phyloP scores from a whole-genome alignment of 2,113 vertebrate species.

The Sebastes schlegelii region DNA sequence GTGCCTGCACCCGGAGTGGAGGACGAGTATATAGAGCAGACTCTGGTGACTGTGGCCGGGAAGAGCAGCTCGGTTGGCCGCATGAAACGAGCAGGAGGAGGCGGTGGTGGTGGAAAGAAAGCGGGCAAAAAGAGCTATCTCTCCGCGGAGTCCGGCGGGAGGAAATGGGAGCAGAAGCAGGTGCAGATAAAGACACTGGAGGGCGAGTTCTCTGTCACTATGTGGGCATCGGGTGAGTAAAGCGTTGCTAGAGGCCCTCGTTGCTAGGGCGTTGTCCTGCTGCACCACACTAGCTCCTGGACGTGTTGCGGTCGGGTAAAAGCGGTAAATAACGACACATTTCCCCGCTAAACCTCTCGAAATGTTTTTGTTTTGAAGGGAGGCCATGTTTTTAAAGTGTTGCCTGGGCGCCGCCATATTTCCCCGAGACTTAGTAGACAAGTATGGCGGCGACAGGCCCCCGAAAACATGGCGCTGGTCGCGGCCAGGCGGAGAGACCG shows the following conservation, averaged over 20 bases:
- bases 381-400: constrained; percentile 96
- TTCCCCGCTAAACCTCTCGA: constrained; percentile 40
- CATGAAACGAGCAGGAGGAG: constrained; percentile 89
- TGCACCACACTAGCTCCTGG: constrained; percentile 77
- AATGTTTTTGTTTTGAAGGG: constrained; percentile 98
- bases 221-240: constrained; percentile 97
- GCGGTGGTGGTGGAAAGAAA: constrained; percentile 92
- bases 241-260: constrained; percentile 71
- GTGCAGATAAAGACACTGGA: constrained; percentile 99
- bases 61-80: constrained; percentile 92
- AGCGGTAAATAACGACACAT: constrained; percentile 31
- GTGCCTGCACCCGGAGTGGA: constrained; percentile 93
- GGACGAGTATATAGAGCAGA: constrained; percentile 97
- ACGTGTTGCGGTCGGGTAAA: constrained; percentile 29
- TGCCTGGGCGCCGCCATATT: constrained; percentile 98
- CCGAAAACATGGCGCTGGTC: constrained; percentile 90
- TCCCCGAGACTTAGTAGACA: constrained; percentile 92
- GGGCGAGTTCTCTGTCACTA: constrained; percentile 97
- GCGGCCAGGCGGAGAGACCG: constrained; percentile 80
- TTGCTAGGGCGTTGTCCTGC: constrained; percentile 84
- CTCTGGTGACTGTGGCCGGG: constrained; percentile 93
- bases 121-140: constrained; percentile 96
- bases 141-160: constrained; percentile 87
- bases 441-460: constrained; percentile 90
- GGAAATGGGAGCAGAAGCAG: constrained; percentile 99